These are phyloP conservation scores for Anarrhichthys ocellatus DNA, from an alignment of 2,113 vertebrate genomes.

Conservation along the genomic window DNA sequence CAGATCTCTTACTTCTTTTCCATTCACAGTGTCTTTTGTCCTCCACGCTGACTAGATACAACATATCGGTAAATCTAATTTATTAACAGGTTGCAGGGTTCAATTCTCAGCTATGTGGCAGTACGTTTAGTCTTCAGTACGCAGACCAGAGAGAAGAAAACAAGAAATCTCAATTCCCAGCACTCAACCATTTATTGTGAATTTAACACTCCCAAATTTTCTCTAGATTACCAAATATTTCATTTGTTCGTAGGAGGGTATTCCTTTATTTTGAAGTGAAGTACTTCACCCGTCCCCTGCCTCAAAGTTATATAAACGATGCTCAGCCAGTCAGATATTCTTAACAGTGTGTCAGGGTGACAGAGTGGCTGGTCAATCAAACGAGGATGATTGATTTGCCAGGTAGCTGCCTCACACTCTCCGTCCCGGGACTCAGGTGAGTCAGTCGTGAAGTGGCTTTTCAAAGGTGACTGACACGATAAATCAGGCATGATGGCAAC, in stretches of 20 bases:
- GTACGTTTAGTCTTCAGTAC: neutral
- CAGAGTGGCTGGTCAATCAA: slow-evolving; percentile 4
- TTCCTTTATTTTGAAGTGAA: neutral
- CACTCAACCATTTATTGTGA: neutral
- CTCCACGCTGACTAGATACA: neutral
- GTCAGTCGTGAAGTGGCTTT: slow-evolving; percentile 31
- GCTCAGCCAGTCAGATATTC: slow-evolving; percentile 12
- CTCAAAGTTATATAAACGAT: neutral
- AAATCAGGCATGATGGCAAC: slow-evolving; percentile 30
- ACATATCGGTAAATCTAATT: too few relatives aligned
- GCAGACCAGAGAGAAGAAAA: neutral
- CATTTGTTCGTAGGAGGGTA: neutral
- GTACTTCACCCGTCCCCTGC: neutral
- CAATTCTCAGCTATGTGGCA: neutral
- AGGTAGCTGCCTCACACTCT: slow-evolving; percentile 18
- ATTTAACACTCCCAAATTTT: neutral
- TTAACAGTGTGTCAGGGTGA: slow-evolving; percentile 29
- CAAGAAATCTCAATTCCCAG: neutral
- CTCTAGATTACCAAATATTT: neutral
- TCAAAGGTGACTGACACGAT: slow-evolving; percentile 47
- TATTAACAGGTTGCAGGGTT: too few relatives aligned
- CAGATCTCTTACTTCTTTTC: neutral
- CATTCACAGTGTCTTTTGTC: neutral
- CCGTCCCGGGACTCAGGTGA: slow-evolving; percentile 28
- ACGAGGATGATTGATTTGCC: slow-evolving; percentile 36